A percentile compares a stretch with the other conserved stretches of the same genome.
phyloP scores from a whole-genome alignment of 2,888 invertebrate species.

The Ypsolopha sequella region DNA sequence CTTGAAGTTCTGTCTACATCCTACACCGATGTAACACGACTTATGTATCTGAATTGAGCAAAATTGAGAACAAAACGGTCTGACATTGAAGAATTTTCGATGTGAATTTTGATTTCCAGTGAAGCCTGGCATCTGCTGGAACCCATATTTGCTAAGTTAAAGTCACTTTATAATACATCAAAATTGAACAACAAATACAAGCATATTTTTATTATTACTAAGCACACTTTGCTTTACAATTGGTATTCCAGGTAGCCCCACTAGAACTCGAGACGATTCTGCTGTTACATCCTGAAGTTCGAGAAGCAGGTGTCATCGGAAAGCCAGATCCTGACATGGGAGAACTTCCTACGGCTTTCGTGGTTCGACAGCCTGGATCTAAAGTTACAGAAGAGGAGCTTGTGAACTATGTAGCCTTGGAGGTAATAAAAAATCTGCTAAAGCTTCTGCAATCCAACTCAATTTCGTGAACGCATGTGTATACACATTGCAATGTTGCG shows the following conservation, averaged over 20 bases:
- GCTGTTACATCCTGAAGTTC: slow-evolving; percentile 75
- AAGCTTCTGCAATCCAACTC: too few relatives aligned
- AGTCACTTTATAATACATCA: not conserved
- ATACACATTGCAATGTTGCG: too few relatives aligned
- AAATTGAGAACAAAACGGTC: too few relatives aligned
- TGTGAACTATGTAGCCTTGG: slow-evolving; percentile 55
- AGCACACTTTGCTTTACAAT: not conserved
- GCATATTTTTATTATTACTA: not conserved
- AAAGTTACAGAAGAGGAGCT: slow-evolving; percentile 69
- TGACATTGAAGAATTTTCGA: too few relatives aligned
- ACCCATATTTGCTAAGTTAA: too few relatives aligned
- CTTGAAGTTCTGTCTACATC: too few relatives aligned
- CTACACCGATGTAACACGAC: too few relatives aligned
- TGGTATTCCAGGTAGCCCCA: slow-evolving; percentile 74
- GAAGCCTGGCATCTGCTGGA: too few relatives aligned
- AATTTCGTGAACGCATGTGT: too few relatives aligned
- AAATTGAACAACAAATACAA: not conserved
- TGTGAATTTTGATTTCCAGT: too few relatives aligned
- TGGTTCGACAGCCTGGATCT: slow-evolving; percentile 71
- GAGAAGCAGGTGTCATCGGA: slow-evolving; percentile 85
- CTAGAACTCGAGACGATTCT: slow-evolving; percentile 86
- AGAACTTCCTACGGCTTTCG: slow-evolving; percentile 79
- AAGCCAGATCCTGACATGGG: slow-evolving; percentile 75
- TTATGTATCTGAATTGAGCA: too few relatives aligned
- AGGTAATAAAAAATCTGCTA: slow-evolving; percentile 19